Evolutionary conservation across 2,113 vertebrate species (phyloP), one percentile per base, ranked within the genome.

Genomic region (Alectura lathami): DNA sequence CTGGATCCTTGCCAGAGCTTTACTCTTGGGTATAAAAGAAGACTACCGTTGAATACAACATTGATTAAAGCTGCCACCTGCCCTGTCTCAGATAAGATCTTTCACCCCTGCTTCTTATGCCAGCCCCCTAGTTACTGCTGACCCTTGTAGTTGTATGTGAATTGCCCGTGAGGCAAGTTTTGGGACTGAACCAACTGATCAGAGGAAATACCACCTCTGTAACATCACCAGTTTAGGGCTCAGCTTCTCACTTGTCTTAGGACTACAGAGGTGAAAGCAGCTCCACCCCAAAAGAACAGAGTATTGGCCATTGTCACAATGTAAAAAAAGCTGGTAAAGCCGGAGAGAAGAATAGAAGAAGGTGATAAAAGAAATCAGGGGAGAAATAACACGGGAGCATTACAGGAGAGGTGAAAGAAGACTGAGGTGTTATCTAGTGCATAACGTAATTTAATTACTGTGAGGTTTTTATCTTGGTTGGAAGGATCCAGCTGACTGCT

Each of bases 1-100:
- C 68, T 86, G 85, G 85, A 84, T 62, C 62, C 27, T 43, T 74
- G 89, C 89, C 95, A 95, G 77, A 68, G 21, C 47, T 88, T 91
- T 94, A 59, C 91, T 96, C 78, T 92, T 84, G 92, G 69, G 89
- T 88, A 89, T 74, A 86, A 67, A 63, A 80, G 63, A 85, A 3
- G 20, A 26, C 16, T 66, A 42, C 32, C 23, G 47, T 16, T 78
- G 76, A 74, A 72, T 40, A 60, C 17, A 51, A 83, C n/a, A 40
- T 8, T 70, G 83, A 88, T 88, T 80, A 81, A 47, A 92, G 75
- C 47, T 67, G 23, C 87, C 91, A 94, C 89, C 87, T 93, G 92
- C 29, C 86, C 47, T 64, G 29, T 59, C 59, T 94, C 78, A 77
- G 64, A 51, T 8, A 23, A 2, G 76, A 43, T 74, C 27, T 1